Base-by-base conservation (phyloP, 2,797 vertebrate species). In the Melanotaenia boesemani region DNA sequence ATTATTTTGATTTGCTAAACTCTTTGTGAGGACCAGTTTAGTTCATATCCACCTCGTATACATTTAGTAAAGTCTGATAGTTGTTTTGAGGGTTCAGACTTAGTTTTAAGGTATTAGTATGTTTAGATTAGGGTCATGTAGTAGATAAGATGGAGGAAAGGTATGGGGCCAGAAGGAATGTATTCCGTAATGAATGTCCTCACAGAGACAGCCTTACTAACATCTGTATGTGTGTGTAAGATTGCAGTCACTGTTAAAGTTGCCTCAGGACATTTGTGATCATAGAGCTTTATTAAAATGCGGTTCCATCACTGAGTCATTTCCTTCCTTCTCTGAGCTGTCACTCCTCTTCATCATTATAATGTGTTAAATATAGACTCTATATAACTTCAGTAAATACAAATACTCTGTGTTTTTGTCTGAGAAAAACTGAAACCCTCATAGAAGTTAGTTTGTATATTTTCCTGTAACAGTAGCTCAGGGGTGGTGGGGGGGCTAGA, bases 311-410 rank as follows among this genome's bases (percentile, higher is more conserved):
- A 22, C 73, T 87, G 87, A 90, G 71, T 90, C 90, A 89, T 77
- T 85, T 90, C 76, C 80, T 78, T 73, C 75, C 74, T 67, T 69
- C 75, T 77, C 75, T 65, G 63, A 67, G 72, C 84, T 76, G 76
- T 88, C 83, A 77, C 72, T 86, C 86, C 78, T 80, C 76, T 79
- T 84, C 81, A 84, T 83, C 83, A 85, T 90, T 87, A 87, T 70
- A 72, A 62, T 70, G 58, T 71, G 63, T 73, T 82, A 83, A 84
- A 86, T 85, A 78, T 85, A 85, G 75, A 67, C 65, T 73, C 63
- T 72, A 48, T 63, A 67, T 52, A 55, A 62, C 70, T 57, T 22
- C 68, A 59, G 56, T 60, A 69, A 67, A 72, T 80, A 68, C 36
- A 77, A 70, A 63, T 52, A 55, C n/a, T 50, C 60, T 24, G 36